Evolutionary conservation across 2,888 invertebrate genomes (phyloP).

Genomic region (Tetragnatha montana): DNA sequence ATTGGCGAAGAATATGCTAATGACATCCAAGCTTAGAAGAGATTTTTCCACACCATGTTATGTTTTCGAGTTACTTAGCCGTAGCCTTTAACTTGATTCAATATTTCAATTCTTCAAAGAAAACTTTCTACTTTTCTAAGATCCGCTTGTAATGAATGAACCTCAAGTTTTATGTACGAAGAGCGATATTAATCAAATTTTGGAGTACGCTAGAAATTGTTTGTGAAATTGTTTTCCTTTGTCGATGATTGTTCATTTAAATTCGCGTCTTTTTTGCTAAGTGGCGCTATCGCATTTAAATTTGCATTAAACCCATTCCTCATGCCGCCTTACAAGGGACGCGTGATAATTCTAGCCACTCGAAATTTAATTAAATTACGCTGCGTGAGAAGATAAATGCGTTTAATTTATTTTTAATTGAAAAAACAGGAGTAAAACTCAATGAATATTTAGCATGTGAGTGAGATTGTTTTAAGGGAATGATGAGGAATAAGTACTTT

Average conservation of each 20-base stretch:
- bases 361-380: not conserved
- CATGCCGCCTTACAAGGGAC: not conserved
- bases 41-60: constrained; percentile 8
- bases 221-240: constrained; percentile 1
- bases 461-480: not conserved
- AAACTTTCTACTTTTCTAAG: constrained; percentile 20
- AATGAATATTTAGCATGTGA: not conserved
- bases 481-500: not conserved
- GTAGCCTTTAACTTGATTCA: constrained; percentile 21
- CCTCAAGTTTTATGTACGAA: not conserved
- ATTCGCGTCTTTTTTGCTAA: not conserved
- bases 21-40: constrained; percentile 20
- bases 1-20: constrained; percentile 27
- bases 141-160: not conserved
- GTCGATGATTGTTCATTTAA: not conserved
- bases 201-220: not conserved
- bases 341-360: not conserved
- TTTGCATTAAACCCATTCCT: not conserved
- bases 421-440: not conserved
- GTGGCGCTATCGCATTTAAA: not conserved
- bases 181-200: not conserved
- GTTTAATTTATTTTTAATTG: not conserved
- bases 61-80: constrained; percentile 30
- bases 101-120: constrained; percentile 7
- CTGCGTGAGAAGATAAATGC: not conserved